Base-by-base conservation (phyloP, 2,888 invertebrate genomes). In the Lottia gigantea region DNA sequence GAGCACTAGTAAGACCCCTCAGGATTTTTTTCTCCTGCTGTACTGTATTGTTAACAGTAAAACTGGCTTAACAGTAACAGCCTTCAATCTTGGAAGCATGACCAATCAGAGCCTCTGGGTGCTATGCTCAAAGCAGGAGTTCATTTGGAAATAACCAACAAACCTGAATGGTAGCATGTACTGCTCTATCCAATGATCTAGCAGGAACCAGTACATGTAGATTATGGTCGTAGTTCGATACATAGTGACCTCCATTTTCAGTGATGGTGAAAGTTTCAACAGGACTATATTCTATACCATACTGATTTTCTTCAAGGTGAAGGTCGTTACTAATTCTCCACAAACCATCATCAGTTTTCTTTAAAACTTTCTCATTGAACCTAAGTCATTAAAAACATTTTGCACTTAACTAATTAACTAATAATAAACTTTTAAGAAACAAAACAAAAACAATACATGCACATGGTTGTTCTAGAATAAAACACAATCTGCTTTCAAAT, bases 91-190 rank as follows among this genome's bases (percentile, higher is more conserved):
- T n/a, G n/a, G n/a, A n/a, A n/a, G n/a, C n/a, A n/a, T n/a, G n/a
- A n/a, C n/a, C n/a, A n/a, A n/a, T n/a, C n/a, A n/a, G n/a, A n/a
- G n/a, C n/a, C n/a, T n/a, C n/a, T n/a, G n/a, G n/a, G n/a, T n/a
- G n/a, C n/a, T n/a, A n/a, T n/a, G n/a, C n/a, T 31, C 31, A 31
- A 6, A 31, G 31, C 26, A 15, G 11, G 11, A 15, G 46, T n/a
- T 7, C 25, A 23, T 61, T 26, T n/a, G 12, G 14, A 46, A 19
- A 26, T 66, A 14, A 46, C 62, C 19, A 6, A 26, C 73, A 65
- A 73, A 87, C 86, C 84, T 86, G 86, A 74, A 87, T 75, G 15
- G 80, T 80, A 25, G 85, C 77, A 40, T 81, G 78, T 14, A 82
- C 69, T 0, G 80, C 74, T 8, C 67, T 69, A n/a, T 75, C 75